A percentile compares a stretch with the other conserved stretches of the same genome.
phyloP scores from a whole-genome alignment of 2,888 invertebrate genomes.

The Cataglyphis altisquamis region DNA sequence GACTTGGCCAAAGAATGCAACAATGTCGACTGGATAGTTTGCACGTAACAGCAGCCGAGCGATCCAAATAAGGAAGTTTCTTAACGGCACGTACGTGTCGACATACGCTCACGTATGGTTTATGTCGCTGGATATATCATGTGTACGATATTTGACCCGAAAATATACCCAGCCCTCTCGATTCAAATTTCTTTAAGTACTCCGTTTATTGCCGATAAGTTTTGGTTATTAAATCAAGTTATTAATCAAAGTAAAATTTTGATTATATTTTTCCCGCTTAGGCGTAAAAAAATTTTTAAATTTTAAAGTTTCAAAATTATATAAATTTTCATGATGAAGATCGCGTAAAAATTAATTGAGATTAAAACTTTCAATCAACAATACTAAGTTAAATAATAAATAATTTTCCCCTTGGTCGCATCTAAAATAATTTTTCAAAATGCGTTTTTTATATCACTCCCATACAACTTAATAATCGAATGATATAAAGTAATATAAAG shows the following conservation, averaged over 20 bases:
- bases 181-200: conserved; percentile 31
- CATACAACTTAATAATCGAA: background rate
- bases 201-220: background rate
- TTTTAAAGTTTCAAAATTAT: background rate
- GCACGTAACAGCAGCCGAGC: conserved; percentile 74
- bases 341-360: background rate
- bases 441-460: background rate
- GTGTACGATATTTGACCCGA: conserved; percentile 61
- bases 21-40: conserved; percentile 75
- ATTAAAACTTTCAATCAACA: background rate
- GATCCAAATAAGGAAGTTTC: conserved; percentile 75
- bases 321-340: background rate
- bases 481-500: background rate
- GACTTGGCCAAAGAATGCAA: conserved; percentile 70
- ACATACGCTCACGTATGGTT: conserved; percentile 69
- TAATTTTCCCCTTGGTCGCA: background rate
- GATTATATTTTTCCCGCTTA: background rate
- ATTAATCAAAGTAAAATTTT: background rate
- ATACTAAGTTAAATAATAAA: background rate
- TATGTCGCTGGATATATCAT: conserved; percentile 66
- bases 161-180: conserved; percentile 51
- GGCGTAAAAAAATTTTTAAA: background rate
- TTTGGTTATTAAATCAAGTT: background rate
- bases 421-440: background rate
- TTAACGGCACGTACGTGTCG: conserved; percentile 76